Evolutionary conservation across 2,113 vertebrate genomes (phyloP), one percentile per base, ranked within the genome.

Genomic region (Cairina moschata): DNA sequence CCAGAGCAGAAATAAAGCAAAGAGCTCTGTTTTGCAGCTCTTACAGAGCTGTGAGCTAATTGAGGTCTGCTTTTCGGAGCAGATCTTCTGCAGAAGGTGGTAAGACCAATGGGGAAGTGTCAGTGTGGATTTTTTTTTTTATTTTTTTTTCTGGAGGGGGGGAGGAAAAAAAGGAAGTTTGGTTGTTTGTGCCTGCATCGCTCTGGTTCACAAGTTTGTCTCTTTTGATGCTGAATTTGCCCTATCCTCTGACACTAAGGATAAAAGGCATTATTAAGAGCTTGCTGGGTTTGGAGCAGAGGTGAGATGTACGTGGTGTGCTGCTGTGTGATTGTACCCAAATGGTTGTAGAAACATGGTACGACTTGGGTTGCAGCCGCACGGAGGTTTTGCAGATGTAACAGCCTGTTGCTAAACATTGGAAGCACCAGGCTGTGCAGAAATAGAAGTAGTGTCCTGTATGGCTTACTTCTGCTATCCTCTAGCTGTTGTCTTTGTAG

Each of bases 391-490:
- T 75, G 25, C 31, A 44, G 40, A 23, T 67, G 55, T 69, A 63
- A 36, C 20, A 68, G 17, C 20, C 4, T 91, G 17, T 54, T 80
- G 9, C 32, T 73, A 56, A 13, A 34, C 23, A 13, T 16, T 81
- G 38, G 14, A 78, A 86, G 34, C 63, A 18, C 18, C 7, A 87
- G 58, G 38, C 46, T 84, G 8, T 67, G 26, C 18, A 15, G 46
- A 59, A 22, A 63, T 78, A 36, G 26, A 50, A 68, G 16, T 9
- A 12, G 10, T 31, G 2, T 63, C 84, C 17, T 58, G 15, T 54
- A 4, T 54, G 26, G 8, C 16, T 91, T 77, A 38, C 4, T 92
- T 44, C 11, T 0, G 0, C 20, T 83, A 23, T 73, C 0, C 0
- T 88, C 17, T 48, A 26, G 11, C 28, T 79, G 13, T 75, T 20